Evolutionary conservation across 1,140 invertebrate species (phyloP), one percentile per base, ranked within the genome.

Genomic region (Notospermus geniculatus): DNA sequence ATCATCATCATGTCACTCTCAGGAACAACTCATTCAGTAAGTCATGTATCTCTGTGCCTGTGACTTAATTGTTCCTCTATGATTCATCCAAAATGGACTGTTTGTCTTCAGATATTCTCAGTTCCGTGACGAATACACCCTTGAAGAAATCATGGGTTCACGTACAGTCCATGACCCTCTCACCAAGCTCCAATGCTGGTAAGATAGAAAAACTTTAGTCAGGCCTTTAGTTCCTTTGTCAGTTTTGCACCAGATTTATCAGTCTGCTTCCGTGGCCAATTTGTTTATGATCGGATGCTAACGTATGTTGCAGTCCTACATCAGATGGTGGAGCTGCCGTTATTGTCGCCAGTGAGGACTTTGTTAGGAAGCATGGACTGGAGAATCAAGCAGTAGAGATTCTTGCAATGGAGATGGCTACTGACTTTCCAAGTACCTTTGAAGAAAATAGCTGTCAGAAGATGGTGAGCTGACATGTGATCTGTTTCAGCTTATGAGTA

Each of bases 241-340:
- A n/a, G n/a, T n/a, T n/a, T n/a, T n/a, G n/a, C n/a, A n/a, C n/a
- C n/a, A n/a, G n/a, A n/a, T n/a, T n/a, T n/a, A n/a, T n/a, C n/a
- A n/a, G n/a, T n/a, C 5, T 36, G 32, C 32, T 36, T 15, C 32
- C 15, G 32, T 36, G 32, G 32, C 15, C 15, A 4, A 7, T 36
- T 15, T 7, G 5, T 7, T 7, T 7, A 4, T 36, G 15, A 7
- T 32, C 29, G 36, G 11, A 36, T 11, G 15, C 19, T 60, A 19
- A 2, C 19, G 30, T 17, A 36, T 29, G 2, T 60, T 73, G 53
- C 64, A 83, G 81, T 77, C 96, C 96, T 23, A 98, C 95, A 1
- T 97, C 94, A 29, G 95, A 98, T 84, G 96, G 96, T 11, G 87
- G 93, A 19, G 96, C 91, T 23, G 94, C 94, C 32, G 94, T 89